Base-by-base conservation (phyloP, 2,888 invertebrate genomes). In the Zhengitettix transpicula region DNA sequence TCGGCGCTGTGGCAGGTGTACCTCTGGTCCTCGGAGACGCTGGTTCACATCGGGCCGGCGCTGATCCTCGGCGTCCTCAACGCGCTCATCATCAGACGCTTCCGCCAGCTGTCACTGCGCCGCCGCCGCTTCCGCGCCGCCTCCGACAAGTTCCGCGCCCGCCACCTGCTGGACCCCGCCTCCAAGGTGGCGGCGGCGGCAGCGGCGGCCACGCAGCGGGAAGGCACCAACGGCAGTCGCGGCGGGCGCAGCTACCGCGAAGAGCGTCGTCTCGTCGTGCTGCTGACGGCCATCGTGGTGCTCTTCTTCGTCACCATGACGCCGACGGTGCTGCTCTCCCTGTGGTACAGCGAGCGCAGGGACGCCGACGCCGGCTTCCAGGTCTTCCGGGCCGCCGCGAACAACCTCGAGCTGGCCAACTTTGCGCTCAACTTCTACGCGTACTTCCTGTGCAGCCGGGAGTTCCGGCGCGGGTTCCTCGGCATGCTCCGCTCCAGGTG, bases 141-240 rank as follows among this genome's bases (percentile, higher is more conserved):
- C 61, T 58, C 57, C 28, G 53, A 60, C 62, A 58, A 54, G 42
- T 55, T 16, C 59, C 55, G 55, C 55, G 55, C 40, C 55, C 55
- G 55, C 55, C 55, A 55, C 40, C n/a, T 55, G 55, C 55, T 28
- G 55, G 28, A 14, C 55, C 14, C 28, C 40, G 55, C 40, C 12
- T 28, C 55, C 40, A 10, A 55, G 55, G n/a, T 40, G 11, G 40
- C 41, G n/a, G 40, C 55, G 14, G 55, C 40, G 11, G 40, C 12
- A 9, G 55, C 10, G 14, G 41, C 55, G 40, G 55, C 55, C 40
- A n/a, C 40, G 55, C 55, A n/a, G 55, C 40, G 55, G 40, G 47
- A 47, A n/a, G 47, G 47, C 47, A 28, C 28, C 28, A 28, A 28
- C 28, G 28, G 53, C 17, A 16, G 53, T 16, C 17, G 53, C 17